Percentiles rank a stretch among this genome's conserved stretches.
These are phyloP conservation scores for Lordiphosa stackelbergi DNA, from an alignment of 1,140 invertebrate genomes.

Conservation along the genomic window DNA sequence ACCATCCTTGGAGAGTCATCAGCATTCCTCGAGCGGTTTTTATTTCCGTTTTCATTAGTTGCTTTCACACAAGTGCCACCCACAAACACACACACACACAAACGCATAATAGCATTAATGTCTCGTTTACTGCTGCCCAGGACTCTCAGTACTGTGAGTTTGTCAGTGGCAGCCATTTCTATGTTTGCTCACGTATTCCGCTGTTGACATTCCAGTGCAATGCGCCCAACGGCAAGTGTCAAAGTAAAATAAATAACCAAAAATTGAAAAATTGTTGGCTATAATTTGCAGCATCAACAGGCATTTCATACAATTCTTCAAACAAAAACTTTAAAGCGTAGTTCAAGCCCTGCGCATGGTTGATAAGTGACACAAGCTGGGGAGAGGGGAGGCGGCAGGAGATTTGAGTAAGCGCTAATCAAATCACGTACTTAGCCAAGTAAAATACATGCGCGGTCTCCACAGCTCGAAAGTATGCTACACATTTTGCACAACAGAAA, in stretches of 20 bases:
- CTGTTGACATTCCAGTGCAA: constrained; percentile 65
- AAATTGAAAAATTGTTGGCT: constrained; percentile 55
- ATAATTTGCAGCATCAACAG: constrained; percentile 74
- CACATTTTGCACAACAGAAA: constrained; percentile 34
- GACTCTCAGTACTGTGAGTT: constrained; percentile 26
- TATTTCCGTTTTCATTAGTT: constrained; percentile 75
- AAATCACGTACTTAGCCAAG: constrained; percentile 75
- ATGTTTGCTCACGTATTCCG: constrained; percentile 73
- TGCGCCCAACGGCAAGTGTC: constrained; percentile 28
- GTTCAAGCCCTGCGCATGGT: constrained; percentile 33
- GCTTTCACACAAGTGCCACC: constrained; percentile 72
- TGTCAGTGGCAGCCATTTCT: constrained; percentile 75
- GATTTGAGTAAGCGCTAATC: constrained; percentile 63
- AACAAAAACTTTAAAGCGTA: constrained; percentile 14
- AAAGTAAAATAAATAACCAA: constrained; percentile 1
- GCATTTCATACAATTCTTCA: constrained; percentile 30
- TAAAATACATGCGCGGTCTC: constrained; percentile 57
- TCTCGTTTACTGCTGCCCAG: constrained; percentile 63
- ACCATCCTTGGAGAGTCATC: constrained; percentile 75
- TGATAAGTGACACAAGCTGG: constrained; percentile 30
- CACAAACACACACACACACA: constrained; percentile 30
- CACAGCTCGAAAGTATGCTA: constrained; percentile 47
- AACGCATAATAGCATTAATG: constrained; percentile 70
- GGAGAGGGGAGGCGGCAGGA: constrained; percentile 16
- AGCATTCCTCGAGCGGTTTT: constrained; percentile 75